Conservation (phyloP, 2,113 vertebrate species). For the Cinclus cinclus region DNA sequence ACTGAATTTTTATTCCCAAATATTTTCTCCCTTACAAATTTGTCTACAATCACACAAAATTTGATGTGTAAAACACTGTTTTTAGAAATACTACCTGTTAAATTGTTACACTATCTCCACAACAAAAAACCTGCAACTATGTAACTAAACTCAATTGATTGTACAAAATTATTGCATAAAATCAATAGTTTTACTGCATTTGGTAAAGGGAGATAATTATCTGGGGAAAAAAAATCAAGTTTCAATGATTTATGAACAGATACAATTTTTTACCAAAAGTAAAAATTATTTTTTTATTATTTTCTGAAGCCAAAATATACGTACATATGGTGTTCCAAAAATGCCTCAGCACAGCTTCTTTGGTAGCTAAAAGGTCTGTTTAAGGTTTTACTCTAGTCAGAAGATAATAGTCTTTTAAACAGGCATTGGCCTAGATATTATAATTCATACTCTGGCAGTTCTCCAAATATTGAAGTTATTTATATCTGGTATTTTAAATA, state of each 20-base stretch:
- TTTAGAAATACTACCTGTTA: background rate
- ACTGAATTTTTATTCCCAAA: background rate
- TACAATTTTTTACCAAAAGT: background rate
- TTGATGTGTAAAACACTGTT: background rate
- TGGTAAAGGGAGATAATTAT: background rate
- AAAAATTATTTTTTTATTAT: background rate
- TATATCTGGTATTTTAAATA: slow-evolving; percentile 1
- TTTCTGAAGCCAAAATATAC: background rate
- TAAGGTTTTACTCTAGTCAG: background rate
- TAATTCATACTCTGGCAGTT: background rate
- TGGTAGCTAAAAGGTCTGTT: background rate
- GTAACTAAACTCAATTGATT: background rate
- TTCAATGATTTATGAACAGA: background rate
- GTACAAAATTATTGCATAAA: background rate
- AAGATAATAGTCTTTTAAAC: background rate
- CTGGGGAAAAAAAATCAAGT: background rate
- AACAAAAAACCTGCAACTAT: rapidly evolving
- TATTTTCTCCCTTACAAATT: background rate
- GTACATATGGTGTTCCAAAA: background rate
- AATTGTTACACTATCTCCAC: background rate
- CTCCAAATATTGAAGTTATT: background rate
- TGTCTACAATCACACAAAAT: background rate
- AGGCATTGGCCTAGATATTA: background rate
- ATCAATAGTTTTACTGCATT: background rate
- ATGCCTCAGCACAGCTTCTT: background rate